These are phyloP conservation scores for Anorthoa munda DNA, from an alignment of 2,888 invertebrate genomes.

Conservation along the genomic window DNA sequence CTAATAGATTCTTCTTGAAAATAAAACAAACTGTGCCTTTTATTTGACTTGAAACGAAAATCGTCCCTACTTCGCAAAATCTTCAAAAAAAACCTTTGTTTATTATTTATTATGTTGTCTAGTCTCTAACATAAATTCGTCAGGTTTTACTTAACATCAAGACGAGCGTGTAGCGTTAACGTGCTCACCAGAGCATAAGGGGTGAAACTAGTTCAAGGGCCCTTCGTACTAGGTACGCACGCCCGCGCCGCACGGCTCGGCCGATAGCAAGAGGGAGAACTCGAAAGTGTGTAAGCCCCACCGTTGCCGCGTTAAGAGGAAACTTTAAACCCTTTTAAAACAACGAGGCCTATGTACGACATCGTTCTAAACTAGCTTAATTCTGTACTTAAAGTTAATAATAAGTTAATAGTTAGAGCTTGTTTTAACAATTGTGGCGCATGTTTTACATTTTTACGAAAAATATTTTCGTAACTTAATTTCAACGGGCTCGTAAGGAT, in stretches of 20 bases:
- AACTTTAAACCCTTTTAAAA: constrained; percentile 27
- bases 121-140: constrained; percentile 16
- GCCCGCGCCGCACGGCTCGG: not conserved
- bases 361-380: not conserved
- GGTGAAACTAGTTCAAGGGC: constrained; percentile 64
- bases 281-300: constrained; percentile 24
- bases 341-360: not conserved
- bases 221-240: constrained; percentile 33
- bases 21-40: not conserved
- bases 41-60: not conserved
- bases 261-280: constrained; percentile 5
- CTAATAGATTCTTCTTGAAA: not conserved
- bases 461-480: not conserved
- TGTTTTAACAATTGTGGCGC: not conserved
- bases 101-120: not conserved
- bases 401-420: no score
- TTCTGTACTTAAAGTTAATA: not conserved
- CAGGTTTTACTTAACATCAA: constrained; percentile 24
- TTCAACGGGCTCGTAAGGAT: not conserved
- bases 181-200: constrained; percentile 41
- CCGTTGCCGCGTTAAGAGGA: constrained; percentile 7
- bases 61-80: not conserved
- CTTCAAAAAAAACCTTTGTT: not conserved
- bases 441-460: not conserved
- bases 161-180: constrained; percentile 35